phyloP scores from a whole-genome alignment of 1,140 invertebrate genomes.

The Megalopta genalis region DNA sequence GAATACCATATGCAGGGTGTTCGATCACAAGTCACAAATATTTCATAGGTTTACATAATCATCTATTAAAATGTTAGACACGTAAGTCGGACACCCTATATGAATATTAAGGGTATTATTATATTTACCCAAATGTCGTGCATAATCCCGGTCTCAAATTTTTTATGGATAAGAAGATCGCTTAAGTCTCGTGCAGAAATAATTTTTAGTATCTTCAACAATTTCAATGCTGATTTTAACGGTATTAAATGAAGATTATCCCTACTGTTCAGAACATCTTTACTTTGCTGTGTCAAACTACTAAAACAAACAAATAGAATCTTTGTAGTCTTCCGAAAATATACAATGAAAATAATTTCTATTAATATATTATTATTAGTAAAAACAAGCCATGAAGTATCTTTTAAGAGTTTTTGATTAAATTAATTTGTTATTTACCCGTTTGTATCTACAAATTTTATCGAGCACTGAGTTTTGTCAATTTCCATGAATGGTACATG shows the following conservation, averaged over 20 bases:
- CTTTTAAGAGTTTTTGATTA: no score
- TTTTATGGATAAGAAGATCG: not conserved
- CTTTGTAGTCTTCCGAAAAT: not conserved
- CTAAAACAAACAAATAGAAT: slow-evolving; percentile 54
- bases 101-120: not conserved
- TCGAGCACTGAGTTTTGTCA: slow-evolving; percentile 33
- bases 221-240: slow-evolving; percentile 41
- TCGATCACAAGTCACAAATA: no score
- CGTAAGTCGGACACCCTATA: no score
- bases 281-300: slow-evolving; percentile 19
- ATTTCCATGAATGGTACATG: slow-evolving; percentile 44
- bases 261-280: slow-evolving; percentile 47
- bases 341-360: not conserved
- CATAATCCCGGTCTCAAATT: slow-evolving; percentile 7
- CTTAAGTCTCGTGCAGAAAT: slow-evolving; percentile 34
- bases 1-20: not conserved
- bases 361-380: not conserved
- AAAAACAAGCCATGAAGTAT: no score
- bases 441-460: slow-evolving; percentile 52
- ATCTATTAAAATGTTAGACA: no score
- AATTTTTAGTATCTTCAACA: slow-evolving; percentile 51
- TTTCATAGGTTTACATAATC: no score
- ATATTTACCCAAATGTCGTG: slow-evolving; percentile 56
- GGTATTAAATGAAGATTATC: slow-evolving; percentile 51
- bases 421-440: slow-evolving; percentile 49